Conservation (phyloP, 2,797 vertebrate genomes). For the Gastrophryne carolinensis region DNA sequence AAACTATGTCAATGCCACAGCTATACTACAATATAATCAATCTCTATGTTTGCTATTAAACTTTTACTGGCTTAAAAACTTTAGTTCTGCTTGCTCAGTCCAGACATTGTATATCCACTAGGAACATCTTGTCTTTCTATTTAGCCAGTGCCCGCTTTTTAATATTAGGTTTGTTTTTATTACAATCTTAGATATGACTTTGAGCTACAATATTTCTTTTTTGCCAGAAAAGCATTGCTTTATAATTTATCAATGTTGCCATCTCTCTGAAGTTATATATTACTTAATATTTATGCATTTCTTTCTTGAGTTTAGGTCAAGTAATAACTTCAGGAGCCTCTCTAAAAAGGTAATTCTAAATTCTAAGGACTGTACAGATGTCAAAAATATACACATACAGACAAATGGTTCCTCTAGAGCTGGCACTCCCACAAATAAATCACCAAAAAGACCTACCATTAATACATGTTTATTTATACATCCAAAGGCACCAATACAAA, state of each 20-base stretch:
- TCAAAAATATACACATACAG: no score
- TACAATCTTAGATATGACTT: conserved; percentile 43
- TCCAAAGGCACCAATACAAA: no score
- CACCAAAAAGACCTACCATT: no score
- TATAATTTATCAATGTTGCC: conserved; percentile 46
- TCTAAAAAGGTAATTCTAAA: conserved; percentile 37
- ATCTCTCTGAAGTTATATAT: conserved; percentile 45
- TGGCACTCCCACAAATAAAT: no score
- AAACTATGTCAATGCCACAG: not conserved
- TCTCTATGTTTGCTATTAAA: not conserved
- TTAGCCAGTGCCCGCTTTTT: not conserved
- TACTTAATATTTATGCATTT: conserved; percentile 42
- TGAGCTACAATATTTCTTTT: conserved; percentile 28
- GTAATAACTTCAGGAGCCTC: conserved; percentile 45
- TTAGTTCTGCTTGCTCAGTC: not conserved
- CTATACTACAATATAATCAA: not conserved
- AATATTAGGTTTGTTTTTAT: conserved; percentile 35
- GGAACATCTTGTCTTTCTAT: conserved; percentile 18
- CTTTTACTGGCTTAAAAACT: not conserved
- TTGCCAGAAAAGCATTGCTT: conserved; percentile 33
- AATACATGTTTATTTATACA: no score
- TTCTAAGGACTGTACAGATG: not conserved
- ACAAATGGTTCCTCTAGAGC: no score
- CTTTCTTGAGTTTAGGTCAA: conserved; percentile 42
- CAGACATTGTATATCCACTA: conserved; percentile 1